Percentiles rank a stretch among this genome's conserved stretches.
Conservation (phyloP, 2,113 vertebrate species). For the Mus pahari region DNA sequence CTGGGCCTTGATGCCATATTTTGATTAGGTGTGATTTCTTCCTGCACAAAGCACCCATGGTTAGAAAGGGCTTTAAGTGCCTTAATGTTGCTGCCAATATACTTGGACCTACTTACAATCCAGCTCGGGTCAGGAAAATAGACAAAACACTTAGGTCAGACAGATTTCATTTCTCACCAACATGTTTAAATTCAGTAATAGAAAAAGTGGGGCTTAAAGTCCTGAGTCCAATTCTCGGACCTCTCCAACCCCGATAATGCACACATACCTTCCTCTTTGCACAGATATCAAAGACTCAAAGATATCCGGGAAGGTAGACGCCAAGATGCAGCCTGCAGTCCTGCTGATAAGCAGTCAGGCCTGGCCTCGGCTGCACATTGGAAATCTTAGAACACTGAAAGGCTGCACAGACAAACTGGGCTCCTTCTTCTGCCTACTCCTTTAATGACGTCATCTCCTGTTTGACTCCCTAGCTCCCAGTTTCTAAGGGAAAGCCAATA, state of each 20-base stretch:
- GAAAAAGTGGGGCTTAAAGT: neutral
- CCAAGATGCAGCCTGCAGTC: neutral
- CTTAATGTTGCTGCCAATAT: neutral
- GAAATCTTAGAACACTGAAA: neutral
- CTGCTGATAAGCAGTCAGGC: neutral
- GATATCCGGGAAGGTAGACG: neutral
- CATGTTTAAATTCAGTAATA: slow-evolving; percentile 34
- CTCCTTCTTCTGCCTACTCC: neutral
- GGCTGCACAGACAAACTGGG: neutral
- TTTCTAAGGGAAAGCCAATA: slow-evolving; percentile 2
- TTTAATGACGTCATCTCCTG: neutral
- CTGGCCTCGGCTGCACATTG: neutral
- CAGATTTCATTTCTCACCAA: neutral
- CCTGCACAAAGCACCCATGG: neutral
- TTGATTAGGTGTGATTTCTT: neutral
- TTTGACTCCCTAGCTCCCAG: neutral
- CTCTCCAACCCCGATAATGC: neutral
- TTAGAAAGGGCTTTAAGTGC: slow-evolving; percentile 17
- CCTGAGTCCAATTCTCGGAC: neutral
- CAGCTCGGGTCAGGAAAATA: neutral
- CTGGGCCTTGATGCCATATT: neutral
- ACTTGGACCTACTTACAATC: neutral
- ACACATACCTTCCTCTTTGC: neutral
- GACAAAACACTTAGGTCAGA: neutral
- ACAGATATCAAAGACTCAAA: neutral